A percentile compares a stretch with the other conserved stretches of the same genome.
phyloP scores from a whole-genome alignment of 2,888 invertebrate genomes.

The Malacosoma neustria region DNA sequence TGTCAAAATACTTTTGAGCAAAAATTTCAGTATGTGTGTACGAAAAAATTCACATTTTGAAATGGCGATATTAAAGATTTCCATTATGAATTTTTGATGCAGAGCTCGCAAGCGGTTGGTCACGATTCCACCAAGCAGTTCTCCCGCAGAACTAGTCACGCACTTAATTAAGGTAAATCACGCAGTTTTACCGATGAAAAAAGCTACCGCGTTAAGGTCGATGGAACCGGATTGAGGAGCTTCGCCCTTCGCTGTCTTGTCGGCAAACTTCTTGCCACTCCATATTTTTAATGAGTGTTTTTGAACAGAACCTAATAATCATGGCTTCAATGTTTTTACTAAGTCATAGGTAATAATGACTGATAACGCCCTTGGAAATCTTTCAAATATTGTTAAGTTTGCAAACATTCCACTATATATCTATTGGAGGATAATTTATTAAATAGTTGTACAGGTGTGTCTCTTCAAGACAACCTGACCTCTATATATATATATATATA shows the following conservation, averaged over 20 bases:
- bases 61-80: too few species aligned
- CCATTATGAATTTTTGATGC: background rate
- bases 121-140: slow-evolving; percentile 39
- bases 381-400: too few species aligned
- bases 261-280: slow-evolving; percentile 12
- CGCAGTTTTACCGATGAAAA: slow-evolving; percentile 65
- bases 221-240: slow-evolving; percentile 52
- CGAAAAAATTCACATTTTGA: too few species aligned
- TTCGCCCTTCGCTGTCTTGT: slow-evolving; percentile 12
- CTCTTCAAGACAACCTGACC: too few species aligned
- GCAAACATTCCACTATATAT: too few species aligned
- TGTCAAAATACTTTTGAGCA: too few species aligned
- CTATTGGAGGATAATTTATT: too few species aligned
- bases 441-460: too few species aligned
- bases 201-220: slow-evolving; percentile 43
- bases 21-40: too few species aligned
- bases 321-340: background rate
- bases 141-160: slow-evolving; percentile 69
- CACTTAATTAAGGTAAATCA: slow-evolving; percentile 73
- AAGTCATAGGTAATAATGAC: too few species aligned
- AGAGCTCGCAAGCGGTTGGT: slow-evolving; percentile 17
- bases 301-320: slow-evolving; percentile 37
- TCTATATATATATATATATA: too few species aligned
- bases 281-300: slow-evolving; percentile 45
- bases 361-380: too few species aligned